Conservation (phyloP, 2,888 invertebrate genomes). For the Drosophila aldrichi region DNA sequence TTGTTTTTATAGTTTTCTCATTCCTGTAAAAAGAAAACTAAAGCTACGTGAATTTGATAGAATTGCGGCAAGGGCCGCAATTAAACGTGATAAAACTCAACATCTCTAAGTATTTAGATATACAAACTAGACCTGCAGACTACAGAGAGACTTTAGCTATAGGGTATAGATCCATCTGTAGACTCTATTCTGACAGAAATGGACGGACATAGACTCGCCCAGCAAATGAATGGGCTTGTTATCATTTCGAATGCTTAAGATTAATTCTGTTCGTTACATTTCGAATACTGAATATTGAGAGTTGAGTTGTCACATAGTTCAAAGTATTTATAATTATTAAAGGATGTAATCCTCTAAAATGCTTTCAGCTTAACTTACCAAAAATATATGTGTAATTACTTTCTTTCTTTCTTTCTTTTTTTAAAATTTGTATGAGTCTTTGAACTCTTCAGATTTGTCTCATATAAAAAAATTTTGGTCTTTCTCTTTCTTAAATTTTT, state of each 20-base stretch:
- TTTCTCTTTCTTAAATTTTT: conserved; percentile 37
- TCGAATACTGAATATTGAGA: conserved; percentile 1
- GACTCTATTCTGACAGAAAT: not conserved
- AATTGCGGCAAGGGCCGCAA: conserved; percentile 62
- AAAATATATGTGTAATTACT: conserved; percentile 50
- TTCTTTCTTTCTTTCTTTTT: conserved; percentile 36
- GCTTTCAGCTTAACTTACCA: conserved; percentile 71
- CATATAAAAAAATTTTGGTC: conserved; percentile 14
- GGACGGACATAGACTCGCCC: not conserved
- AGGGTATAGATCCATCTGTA: not conserved
- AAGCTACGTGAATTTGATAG: conserved; percentile 62
- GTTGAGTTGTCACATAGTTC: conserved; percentile 48
- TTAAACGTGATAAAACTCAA: conserved; percentile 56
- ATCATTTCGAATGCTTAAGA: not conserved
- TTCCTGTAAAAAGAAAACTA: conserved; percentile 77
- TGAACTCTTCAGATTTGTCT: conserved; percentile 29
- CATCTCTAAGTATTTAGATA: conserved; percentile 17
- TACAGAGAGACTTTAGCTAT: not conserved
- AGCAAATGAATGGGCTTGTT: too few relatives aligned
- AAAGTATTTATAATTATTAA: conserved; percentile 14
- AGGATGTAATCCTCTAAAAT: conserved; percentile 18
- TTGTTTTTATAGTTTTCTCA: conserved; percentile 55
- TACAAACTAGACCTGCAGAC: not conserved
- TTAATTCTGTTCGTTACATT: not conserved
- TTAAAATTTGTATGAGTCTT: conserved; percentile 33